These are phyloP conservation scores for Coptodon bakossiorum DNA, from an alignment of 2,113 vertebrate genomes.

Conservation along the genomic window DNA sequence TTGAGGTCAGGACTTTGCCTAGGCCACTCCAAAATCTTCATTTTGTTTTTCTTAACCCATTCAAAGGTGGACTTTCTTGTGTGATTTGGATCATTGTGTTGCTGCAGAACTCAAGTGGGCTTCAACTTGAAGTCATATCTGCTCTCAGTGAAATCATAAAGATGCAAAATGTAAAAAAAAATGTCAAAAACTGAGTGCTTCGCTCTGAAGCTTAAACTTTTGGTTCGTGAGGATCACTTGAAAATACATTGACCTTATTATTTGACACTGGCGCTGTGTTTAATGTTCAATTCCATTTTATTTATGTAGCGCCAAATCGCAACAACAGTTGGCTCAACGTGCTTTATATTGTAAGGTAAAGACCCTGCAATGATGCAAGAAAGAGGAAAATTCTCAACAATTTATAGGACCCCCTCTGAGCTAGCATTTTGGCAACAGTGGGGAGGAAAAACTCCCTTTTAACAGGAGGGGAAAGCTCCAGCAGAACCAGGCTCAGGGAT, in stretches of 20 bases:
- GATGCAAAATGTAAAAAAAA: neutral
- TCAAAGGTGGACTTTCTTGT: neutral
- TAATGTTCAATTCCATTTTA: neutral
- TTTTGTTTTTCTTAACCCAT: neutral
- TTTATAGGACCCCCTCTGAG: neutral
- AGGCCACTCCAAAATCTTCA: fast-evolving
- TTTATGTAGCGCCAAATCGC: fast-evolving
- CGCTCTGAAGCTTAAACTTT: neutral
- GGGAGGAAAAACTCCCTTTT: neutral
- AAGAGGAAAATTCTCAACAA: neutral
- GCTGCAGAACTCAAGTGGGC: neutral
- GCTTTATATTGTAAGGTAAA: neutral
- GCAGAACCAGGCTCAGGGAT: neutral
- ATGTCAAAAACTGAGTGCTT: fast-evolving
- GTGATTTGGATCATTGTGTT: neutral
- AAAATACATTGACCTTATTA: neutral
- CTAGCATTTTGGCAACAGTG: neutral
- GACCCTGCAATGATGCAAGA: neutral
- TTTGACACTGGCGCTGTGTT: neutral
- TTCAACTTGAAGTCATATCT: neutral
- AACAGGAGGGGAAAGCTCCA: neutral
- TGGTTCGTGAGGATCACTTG: neutral
- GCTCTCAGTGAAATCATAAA: neutral
- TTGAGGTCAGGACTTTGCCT: neutral
- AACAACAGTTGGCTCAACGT: neutral